Evolutionary conservation across 2,113 vertebrate genomes (phyloP).

Genomic region (Cacatua alba): DNA sequence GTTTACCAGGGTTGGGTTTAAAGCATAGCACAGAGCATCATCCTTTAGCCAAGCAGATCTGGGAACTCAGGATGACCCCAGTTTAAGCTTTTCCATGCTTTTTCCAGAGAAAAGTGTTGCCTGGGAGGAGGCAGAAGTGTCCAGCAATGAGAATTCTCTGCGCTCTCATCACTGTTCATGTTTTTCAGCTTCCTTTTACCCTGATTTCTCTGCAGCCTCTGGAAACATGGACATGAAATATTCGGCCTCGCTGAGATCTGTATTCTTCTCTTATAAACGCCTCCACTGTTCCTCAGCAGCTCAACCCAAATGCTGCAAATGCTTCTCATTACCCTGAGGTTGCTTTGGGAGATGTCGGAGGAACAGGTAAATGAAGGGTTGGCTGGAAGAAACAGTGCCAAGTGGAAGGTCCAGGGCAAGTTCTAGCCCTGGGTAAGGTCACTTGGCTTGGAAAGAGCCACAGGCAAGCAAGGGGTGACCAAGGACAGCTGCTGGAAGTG

Average conservation of each 20-base stretch:
- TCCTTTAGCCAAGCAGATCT: neutral
- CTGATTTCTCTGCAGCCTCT: neutral
- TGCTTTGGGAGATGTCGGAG: neutral
- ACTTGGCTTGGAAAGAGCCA: neutral
- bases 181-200: neutral
- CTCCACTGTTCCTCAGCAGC: neutral
- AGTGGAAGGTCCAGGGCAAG: neutral
- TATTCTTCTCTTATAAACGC: neutral
- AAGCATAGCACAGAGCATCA: neutral
- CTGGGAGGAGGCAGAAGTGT: neutral
- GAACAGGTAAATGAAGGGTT: neutral
- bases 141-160: neutral
- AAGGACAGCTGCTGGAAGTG: neutral
- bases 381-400: neutral
- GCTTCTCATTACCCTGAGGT: neutral
- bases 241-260: neutral
- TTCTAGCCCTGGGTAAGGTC: neutral
- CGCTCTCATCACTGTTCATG: fast-evolving
- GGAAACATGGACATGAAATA: neutral
- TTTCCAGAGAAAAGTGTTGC: neutral
- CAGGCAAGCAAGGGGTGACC: neutral
- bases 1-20: neutral
- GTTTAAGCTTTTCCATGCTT: neutral
- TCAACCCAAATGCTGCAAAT: neutral
- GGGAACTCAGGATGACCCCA: neutral